Evolutionary conservation across 2,888 invertebrate species (phyloP).

Genomic region (Phengaris alcon): DNA sequence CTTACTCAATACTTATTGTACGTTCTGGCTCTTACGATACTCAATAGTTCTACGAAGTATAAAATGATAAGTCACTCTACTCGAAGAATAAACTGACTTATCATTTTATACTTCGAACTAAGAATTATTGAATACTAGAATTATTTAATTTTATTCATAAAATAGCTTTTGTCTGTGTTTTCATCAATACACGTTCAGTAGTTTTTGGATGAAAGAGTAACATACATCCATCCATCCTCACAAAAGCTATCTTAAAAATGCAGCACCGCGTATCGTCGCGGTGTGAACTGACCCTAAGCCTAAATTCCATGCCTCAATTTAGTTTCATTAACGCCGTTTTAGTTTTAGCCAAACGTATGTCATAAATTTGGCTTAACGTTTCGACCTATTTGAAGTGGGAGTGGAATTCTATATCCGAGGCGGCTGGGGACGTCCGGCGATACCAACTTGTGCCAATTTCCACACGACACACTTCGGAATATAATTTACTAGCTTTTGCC

Average conservation of each 20-base stretch:
- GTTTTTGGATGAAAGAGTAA: too few relatives aligned
- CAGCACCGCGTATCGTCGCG: too few relatives aligned
- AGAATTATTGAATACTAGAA: too few relatives aligned
- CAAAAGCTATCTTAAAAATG: too few relatives aligned
- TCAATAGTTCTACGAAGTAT: neutral
- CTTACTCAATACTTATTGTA: constrained; percentile 18
- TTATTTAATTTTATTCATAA: too few relatives aligned
- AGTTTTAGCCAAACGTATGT: constrained; percentile 15
- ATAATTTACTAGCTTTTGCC: neutral
- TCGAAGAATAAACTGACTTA: too few relatives aligned
- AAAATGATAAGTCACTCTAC: too few relatives aligned
- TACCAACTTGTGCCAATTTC: constrained; percentile 27
- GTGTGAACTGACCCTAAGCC: neutral
- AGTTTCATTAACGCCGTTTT: constrained; percentile 12
- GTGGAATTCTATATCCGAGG: constrained; percentile 24
- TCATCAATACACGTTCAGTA: too few relatives aligned
- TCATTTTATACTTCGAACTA: too few relatives aligned
- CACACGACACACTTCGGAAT: constrained; percentile 10
- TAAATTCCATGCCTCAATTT: neutral
- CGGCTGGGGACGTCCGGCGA: constrained; percentile 15
- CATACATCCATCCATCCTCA: too few relatives aligned
- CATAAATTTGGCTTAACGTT: constrained; percentile 21
- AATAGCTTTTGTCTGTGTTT: too few relatives aligned
- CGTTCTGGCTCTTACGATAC: too few relatives aligned
- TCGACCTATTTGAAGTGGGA: constrained; percentile 23